Base-by-base conservation (phyloP, 2,797 vertebrate species). In the Protonibea diacanthus region DNA sequence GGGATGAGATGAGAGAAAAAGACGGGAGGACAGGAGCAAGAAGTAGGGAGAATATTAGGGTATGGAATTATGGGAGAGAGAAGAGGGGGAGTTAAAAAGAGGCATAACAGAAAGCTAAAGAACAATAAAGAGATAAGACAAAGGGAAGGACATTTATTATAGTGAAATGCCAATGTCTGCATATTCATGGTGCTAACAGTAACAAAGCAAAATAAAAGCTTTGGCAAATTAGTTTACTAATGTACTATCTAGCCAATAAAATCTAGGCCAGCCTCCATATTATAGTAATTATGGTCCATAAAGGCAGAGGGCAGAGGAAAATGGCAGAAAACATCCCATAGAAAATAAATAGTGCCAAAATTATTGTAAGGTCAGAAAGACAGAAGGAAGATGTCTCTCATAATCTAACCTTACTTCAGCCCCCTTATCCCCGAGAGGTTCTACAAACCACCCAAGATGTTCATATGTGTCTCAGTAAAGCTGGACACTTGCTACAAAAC, bases 131-230 rank as follows among this genome's bases (percentile, higher is more conserved):
- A 62, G 20, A 51, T 33, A 40, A 44, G 18, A 44, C 27, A 68
- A 17, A 51, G 6, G 25, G 17, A 27, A 20, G 42, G 21, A 27
- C 21, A 63, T 84, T 60, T n/a, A 56, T 73, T 27, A 56, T 10
- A 47, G 17, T 61, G 10, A 61, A 38, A 69, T n/a, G 7, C 14
- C 63, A 47, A 17, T 56, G 25, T 59, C 57, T 58, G 29, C 29
- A 70, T 23, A n/a, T 15, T 51, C 33, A 51, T 45, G 23, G 18
- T 44, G 3, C 47, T 29, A 12, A 15, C 56, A 59, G 29, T 14
- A 52, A 49, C 38, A 64, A 11, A 73, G 38, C 8, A 53, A 64
- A 64, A 69, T n/a, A 48, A 73, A 59, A 17, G 42, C 10, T 59
- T 75, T 38, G 25, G 14, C 29, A 58, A 67, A 71, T 70, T 40